Evolutionary conservation across 2,113 vertebrate species (phyloP), one percentile per base, ranked within the genome.

Genomic region (Agapornis roseicollis): DNA sequence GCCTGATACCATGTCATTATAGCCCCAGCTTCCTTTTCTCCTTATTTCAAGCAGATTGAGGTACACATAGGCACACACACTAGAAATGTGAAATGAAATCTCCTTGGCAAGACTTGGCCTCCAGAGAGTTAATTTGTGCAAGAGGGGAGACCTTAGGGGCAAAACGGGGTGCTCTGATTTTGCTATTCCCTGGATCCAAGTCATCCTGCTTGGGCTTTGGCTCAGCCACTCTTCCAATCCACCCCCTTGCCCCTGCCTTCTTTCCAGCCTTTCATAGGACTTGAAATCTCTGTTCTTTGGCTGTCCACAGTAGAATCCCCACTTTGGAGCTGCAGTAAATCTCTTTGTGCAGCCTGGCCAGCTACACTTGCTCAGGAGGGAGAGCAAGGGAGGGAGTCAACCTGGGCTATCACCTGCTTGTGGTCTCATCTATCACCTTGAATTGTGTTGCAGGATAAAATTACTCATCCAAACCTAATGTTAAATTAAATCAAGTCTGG

Each of bases 381-480:
- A 76, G 69, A 73, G 85, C 63, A 46, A 71, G 63, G 71, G 11
- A 63, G 76, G 42, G 53, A 76, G 76, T 63, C 53, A 39, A 53
- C 87, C 93, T 52, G 77, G 74, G 85, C 69, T 82, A 86, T 91
- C 95, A 96, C 94, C 92, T 94, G 93, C 93, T 66, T 33, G 42
- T 68, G 65, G 81, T 74, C 94, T 95, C 96, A 96, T 97, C 94
- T 93, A 96, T 97, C 96, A 94, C 96, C 88, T 92, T 95, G 96
- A 97, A 82, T 91, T 93, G 97, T 89, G 90, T 93, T 72, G 89
- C 93, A 73, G 94, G 94, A 86, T 96, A 96, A 95, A 97, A 97
- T 97, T 96, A 97, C 96, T 96, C 97, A 97, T 96, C 95, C 95
- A 81, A 92, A 82, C 74, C 96, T 97, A 97, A 97, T 96, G 94